phyloP scores from a whole-genome alignment of 2,888 invertebrate genomes.

The Maniola hyperantus region DNA sequence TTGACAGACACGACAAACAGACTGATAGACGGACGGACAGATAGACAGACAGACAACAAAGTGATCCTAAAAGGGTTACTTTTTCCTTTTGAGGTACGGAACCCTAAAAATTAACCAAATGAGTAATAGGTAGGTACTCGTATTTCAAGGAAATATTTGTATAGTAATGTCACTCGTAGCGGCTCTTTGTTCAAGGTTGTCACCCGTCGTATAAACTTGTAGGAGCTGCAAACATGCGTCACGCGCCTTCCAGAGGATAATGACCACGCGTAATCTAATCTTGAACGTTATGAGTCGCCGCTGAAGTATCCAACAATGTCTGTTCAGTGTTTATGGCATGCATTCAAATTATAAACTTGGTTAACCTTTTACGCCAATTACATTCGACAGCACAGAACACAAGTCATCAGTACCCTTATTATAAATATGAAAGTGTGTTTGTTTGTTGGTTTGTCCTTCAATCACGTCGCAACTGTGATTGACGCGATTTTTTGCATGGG shows the following conservation, averaged over 20 bases:
- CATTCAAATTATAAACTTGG: neutral
- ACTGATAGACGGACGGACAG: too few relatives aligned
- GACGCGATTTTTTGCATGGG: too few relatives aligned
- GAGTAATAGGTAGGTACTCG: constrained; percentile 20
- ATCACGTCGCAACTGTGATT: too few relatives aligned
- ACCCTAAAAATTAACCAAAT: constrained; percentile 19
- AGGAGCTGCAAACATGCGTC: constrained; percentile 37
- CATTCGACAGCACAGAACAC: too few relatives aligned
- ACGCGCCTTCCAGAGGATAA: constrained; percentile 50
- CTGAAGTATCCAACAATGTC: constrained; percentile 33
- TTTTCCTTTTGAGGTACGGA: too few relatives aligned
- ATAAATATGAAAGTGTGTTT: too few relatives aligned
- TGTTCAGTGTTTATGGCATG: constrained; percentile 17
- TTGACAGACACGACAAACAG: too few relatives aligned
- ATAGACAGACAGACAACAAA: too few relatives aligned
- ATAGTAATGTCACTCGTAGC: constrained; percentile 24
- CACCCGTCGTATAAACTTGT: constrained; percentile 10
- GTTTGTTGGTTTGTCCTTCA: too few relatives aligned
- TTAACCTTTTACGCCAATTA: neutral
- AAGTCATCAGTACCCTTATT: too few relatives aligned
- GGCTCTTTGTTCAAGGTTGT: constrained; percentile 27
- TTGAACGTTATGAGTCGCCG: constrained; percentile 42
- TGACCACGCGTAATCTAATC: constrained; percentile 76
- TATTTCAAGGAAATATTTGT: constrained; percentile 14
- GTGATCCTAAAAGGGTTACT: too few relatives aligned